Evolutionary conservation across 2,113 vertebrate species (phyloP), one percentile per base, ranked within the genome.

Genomic region (Formicarius rufipectus): DNA sequence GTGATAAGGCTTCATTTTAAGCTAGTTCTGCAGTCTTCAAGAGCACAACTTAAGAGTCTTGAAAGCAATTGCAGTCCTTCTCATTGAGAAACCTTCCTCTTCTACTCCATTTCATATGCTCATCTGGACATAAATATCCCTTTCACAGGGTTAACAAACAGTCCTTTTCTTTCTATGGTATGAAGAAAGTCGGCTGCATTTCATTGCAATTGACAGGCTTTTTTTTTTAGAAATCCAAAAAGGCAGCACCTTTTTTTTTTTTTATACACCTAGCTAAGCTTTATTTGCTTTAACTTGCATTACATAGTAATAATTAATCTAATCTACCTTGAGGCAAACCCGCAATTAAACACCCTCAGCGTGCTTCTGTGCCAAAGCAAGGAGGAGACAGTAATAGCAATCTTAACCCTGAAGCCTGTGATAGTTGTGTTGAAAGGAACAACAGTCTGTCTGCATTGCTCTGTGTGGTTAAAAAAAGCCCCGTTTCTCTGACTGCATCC

Each of bases 231-330:
- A 87, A 69, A 97, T 97, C 97, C 91, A 96, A 97, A 97, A 98
- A 98, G 97, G 97, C 97, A 98, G 97, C 98, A 98, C 96, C 98
- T 98, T 88, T 98, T 97, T 53, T 18, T 98, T 97, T 97, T 97
- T 97, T 94, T 91, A 97, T 96, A 98, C 67, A 97, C 90, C 97
- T 98, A 98, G 98, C 98, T 98, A 98, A 98, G 98, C 98, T 98
- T 98, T 97, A 97, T 97, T 97, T 97, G 97, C 96, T 96, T 97
- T 97, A 98, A 98, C 93, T 98, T 98, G 98, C 98, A 98, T 98
- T 98, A 98, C 98, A 98, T 69, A 98, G 98, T 98, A 98, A 98
- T 98, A 98, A 98, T 98, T 98, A 98, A 97, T 97, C 98, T 98
- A 98, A 97, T 98, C 98, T 98, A 98, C 96, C 97, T 98, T 96